Base-by-base conservation (phyloP, 2,797 vertebrate species). In the Galaxias olidus region DNA sequence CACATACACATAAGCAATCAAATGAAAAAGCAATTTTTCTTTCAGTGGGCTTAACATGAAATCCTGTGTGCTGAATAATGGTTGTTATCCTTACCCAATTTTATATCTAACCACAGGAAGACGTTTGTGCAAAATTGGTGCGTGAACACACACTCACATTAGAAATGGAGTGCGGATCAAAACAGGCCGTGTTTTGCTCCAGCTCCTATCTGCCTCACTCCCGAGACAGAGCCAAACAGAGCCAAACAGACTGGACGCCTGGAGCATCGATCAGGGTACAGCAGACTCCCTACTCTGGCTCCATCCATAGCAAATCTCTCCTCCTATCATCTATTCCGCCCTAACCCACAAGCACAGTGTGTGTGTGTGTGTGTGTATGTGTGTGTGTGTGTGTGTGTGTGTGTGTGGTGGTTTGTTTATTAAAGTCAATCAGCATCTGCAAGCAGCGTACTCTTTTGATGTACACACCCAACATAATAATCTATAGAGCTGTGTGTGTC, bases 191-290 rank as follows among this genome's bases (percentile, higher is more conserved):
- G 30, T 30, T 30, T 30, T 30, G 30, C 30, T 47, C 45, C 45
- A 8, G 45, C 3, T 10, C 13, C 1, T 14, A 47, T 14, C 13
- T 10, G 13, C 9, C 19, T 17, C 17, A 53, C 9, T 12, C 51
- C 51, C 47, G 45, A 59, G 18, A 47, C 14, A 59, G 17, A 59
- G 11, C n/a, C 10, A 45, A 46, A 46, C 18, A 18, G 14, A 47
- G 44, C 47, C 44, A 59, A 47, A 59, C 45, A 59, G 17, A 59
- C 44, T 18, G 57, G 44, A 17, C 19, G 11, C 17, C 56, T 45
- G 18, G 17, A 59, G 58, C 18, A 9, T 8, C 8, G 58, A 59
- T 59, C 45, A 14, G 12, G 42, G 19, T n/a, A 19, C 12, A 19
- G 17, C 30, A 52, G 19, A 19, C 11, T 45, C 54, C 54, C 42